Percentiles rank a stretch among this genome's conserved stretches.
phyloP scores from a whole-genome alignment of 2,888 invertebrate genomes.

The Drosophila melanosoma region DNA sequence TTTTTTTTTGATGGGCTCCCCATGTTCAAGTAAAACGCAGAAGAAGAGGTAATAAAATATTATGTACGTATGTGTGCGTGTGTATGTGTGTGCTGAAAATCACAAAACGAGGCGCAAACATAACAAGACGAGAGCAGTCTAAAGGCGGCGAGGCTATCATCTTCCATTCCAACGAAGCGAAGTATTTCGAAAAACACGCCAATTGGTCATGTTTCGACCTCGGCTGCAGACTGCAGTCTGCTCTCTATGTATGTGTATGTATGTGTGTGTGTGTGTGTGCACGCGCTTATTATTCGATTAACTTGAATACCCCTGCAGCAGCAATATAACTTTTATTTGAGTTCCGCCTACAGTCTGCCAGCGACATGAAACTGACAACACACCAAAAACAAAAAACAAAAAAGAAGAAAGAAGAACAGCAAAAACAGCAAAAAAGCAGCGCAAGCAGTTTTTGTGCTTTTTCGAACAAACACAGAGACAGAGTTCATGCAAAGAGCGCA shows the following conservation, averaged over 20 bases:
- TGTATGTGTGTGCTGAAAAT: conserved; percentile 35
- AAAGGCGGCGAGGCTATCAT: conserved; percentile 61
- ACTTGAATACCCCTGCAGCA: conserved; percentile 79
- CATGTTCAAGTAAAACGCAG: background rate
- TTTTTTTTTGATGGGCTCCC: conserved; percentile 60
- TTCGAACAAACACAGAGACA: conserved; percentile 4
- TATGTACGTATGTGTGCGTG: conserved; percentile 6
- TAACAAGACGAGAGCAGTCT: conserved; percentile 49
- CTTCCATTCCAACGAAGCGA: conserved; percentile 71
- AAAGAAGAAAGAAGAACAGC: background rate
- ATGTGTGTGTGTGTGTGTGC: conserved; percentile 35
- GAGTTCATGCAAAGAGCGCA: conserved; percentile 33
- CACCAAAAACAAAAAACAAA: conserved; percentile 3
- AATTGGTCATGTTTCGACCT: conserved; percentile 78
- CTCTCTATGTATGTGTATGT: conserved; percentile 11
- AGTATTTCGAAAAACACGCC: conserved; percentile 75
- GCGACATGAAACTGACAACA: conserved; percentile 38
- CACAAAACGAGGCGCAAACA: conserved; percentile 49
- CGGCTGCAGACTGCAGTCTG: conserved; percentile 22
- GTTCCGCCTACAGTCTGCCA: conserved; percentile 68
- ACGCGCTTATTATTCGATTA: conserved; percentile 76
- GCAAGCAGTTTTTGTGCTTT: conserved; percentile 18
- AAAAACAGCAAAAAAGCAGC: conserved; percentile 3
- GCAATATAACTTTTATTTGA: conserved; percentile 80
- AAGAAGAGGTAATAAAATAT: conserved; percentile 58